Base-by-base conservation (phyloP, 1,140 invertebrate species). In the Lordiphosa clarofinis region DNA sequence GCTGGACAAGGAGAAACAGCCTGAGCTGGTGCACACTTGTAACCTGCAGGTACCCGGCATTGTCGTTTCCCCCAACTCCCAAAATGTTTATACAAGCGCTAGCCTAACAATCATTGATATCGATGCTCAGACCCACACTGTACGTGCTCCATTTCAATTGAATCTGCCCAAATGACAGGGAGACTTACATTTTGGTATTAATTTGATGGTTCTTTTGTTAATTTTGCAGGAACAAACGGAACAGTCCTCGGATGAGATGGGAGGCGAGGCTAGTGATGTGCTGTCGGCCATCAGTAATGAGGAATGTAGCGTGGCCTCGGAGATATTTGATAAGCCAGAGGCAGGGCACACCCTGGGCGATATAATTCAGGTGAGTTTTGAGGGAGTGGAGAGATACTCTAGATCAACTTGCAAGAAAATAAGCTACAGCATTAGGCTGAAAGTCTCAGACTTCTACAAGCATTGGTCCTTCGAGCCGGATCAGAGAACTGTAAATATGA, bases 261-360 rank as follows among this genome's bases (percentile, higher is more conserved):
- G 47, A 0, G 74, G 74, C 4, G 88, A 89, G 36, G 76, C 87
- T 0, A 89, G 88, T 48, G 92, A 92, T 72, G 91, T 93, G 3
- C 89, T 93, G 28, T 93, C 92, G 54, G 92, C 91, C 63, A 93
- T 93, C 56, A 93, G 92, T 86, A 93, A 93, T 66, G 93, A 93
- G 79, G 93, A 93, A 87, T 92, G 90, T 82, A 93, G 92, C 78
- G 90, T 93, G 71, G 91, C 91, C 47, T 93, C 92, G 1, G 92
- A 93, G 73, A 92, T 93, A 19, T 90, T 92, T 19, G 92, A 93
- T 64, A 87, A 76, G 46, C 64, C 53, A 7, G 69, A 71, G 1
- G 37, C 61, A 2, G 72, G 72, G 1, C 66, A 76, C 0, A 86
- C 73, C 1, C 46, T 89, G 9, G 88, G 84, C 4, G 88, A 89